A percentile compares a stretch with the other conserved stretches of the same genome.
These are phyloP conservation scores for Nemotelus pantherinus DNA, from an alignment of 2,888 invertebrate genomes.

Conservation along the genomic window DNA sequence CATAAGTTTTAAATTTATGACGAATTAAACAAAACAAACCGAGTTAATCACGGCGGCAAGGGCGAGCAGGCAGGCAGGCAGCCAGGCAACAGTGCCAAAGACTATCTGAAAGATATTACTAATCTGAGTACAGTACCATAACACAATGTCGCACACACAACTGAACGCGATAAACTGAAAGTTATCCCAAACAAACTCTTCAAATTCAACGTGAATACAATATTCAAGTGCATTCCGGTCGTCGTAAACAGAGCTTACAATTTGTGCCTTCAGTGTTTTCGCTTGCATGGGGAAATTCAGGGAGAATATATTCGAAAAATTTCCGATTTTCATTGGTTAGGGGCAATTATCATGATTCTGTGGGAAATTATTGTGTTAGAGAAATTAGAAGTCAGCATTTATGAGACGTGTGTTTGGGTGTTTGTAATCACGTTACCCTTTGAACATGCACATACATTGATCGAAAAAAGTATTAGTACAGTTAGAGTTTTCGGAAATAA, in stretches of 20 bases:
- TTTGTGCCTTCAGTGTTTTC: slow-evolving; percentile 28
- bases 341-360: background rate
- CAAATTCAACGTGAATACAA: slow-evolving; percentile 32
- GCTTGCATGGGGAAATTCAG: slow-evolving; percentile 27
- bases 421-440: no score
- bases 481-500: no score
- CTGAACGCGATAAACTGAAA: slow-evolving; percentile 41
- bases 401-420: no score
- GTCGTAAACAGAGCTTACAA: slow-evolving; percentile 40
- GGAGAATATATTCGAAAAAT: background rate
- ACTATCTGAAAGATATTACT: background rate
- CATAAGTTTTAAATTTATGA: slow-evolving; percentile 23
- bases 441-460: no score
- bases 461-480: no score
- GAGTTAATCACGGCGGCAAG: background rate
- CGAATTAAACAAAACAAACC: slow-evolving; percentile 23
- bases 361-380: background rate
- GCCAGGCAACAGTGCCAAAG: background rate
- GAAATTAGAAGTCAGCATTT: no score
- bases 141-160: slow-evolving; percentile 7
- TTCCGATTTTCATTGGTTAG: background rate
- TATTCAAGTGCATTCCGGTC: slow-evolving; percentile 37
- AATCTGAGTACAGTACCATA: background rate
- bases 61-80: background rate
- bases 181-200: slow-evolving; percentile 41